A percentile compares a stretch with the other conserved stretches of the same genome.
Evolutionary conservation across 2,888 invertebrate genomes (phyloP).

Genomic region (Pachliopta kotzebuea): DNA sequence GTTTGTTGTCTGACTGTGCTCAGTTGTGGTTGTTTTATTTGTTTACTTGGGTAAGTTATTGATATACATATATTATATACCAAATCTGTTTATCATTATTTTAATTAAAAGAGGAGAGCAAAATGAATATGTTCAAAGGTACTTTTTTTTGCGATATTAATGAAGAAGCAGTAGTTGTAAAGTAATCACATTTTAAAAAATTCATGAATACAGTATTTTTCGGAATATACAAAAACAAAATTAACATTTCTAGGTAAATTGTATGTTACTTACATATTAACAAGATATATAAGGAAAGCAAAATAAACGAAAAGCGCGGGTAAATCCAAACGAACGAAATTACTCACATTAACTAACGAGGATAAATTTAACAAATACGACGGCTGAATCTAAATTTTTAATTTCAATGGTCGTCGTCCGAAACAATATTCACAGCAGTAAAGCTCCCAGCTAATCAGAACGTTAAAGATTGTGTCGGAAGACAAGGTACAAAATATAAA

Average conservation of each 20-base stretch:
- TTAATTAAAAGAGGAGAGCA: too few species aligned
- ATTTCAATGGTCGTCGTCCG: slow-evolving; percentile 58
- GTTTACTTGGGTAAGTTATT: neutral
- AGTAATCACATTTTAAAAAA: neutral
- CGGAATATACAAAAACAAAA: neutral
- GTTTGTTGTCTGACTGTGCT: neutral
- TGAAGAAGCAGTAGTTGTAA: neutral
- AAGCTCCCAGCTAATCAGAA: slow-evolving; percentile 76
- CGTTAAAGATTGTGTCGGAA: slow-evolving; percentile 78
- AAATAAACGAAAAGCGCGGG: slow-evolving; percentile 5
- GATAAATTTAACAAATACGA: slow-evolving; percentile 28
- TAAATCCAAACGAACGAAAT: slow-evolving; percentile 12
- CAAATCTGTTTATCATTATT: too few species aligned
- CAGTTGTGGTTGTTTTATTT: neutral
- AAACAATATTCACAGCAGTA: slow-evolving; percentile 76
- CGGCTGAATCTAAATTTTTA: slow-evolving; percentile 34
- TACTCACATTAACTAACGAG: slow-evolving; percentile 13
- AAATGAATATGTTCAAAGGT: too few species aligned
- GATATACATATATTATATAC: neutral
- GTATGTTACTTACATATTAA: neutral
- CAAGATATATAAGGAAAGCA: slow-evolving; percentile 15
- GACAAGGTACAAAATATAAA: slow-evolving; percentile 65
- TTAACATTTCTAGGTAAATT: neutral
- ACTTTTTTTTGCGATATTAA: neutral
- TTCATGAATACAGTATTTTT: neutral